Evolutionary conservation across 2,113 vertebrate species (phyloP).

Genomic region (Pholis gunnellus): DNA sequence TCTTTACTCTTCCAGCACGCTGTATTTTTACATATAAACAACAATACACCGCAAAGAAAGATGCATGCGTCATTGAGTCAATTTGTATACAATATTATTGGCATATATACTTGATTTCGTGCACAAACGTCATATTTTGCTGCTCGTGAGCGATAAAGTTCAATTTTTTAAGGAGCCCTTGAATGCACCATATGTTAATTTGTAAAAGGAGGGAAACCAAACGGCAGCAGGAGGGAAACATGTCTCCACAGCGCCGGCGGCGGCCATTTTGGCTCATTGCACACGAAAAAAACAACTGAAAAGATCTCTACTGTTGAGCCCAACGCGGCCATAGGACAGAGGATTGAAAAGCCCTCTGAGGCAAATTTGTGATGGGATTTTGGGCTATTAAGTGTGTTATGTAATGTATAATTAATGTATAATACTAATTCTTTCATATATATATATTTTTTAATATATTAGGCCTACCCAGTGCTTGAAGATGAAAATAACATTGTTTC

Average conservation of each 20-base stretch:
- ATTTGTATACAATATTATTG: background rate
- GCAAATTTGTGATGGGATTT: too few relatives aligned
- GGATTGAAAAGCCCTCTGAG: background rate
- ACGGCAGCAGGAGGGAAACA: conserved; percentile 4
- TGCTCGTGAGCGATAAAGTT: fast-evolving
- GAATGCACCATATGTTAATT: conserved; percentile 39
- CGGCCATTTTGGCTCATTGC: conserved; percentile 5
- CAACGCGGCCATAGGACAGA: too few relatives aligned
- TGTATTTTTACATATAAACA: background rate
- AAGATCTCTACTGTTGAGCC: background rate
- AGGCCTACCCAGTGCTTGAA: background rate
- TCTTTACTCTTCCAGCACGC: background rate
- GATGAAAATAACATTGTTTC: background rate
- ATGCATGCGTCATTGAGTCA: too few relatives aligned
- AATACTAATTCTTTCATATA: too few relatives aligned
- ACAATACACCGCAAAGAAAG: fast-evolving
- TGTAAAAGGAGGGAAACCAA: conserved; percentile 70
- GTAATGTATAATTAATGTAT: too few relatives aligned
- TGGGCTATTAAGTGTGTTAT: background rate
- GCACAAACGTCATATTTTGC: background rate
- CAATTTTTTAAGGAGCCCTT: background rate
- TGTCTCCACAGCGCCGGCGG: conserved; percentile 37
- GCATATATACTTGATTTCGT: background rate
- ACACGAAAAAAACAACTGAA: background rate
- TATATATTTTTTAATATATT: background rate